A percentile compares a stretch with the other conserved stretches of the same genome.
Evolutionary conservation across 2,797 vertebrate genomes (phyloP).

Genomic region (Helarctos malayanus): DNA sequence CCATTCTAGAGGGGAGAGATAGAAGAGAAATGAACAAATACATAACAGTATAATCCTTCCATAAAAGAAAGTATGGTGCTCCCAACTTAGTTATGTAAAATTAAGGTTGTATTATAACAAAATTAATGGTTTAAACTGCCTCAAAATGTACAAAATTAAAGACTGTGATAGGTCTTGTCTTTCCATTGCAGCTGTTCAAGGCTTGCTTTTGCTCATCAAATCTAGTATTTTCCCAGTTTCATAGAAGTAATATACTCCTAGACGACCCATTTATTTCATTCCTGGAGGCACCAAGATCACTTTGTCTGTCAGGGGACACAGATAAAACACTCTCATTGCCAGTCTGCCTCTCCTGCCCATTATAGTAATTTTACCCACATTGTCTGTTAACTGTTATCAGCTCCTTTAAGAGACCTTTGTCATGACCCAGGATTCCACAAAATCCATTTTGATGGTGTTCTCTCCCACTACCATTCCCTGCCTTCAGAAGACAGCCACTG

Average conservation of each 20-base stretch:
- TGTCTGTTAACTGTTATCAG: not conserved
- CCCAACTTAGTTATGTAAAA: not conserved
- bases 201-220: not conserved
- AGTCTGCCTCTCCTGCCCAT: not conserved
- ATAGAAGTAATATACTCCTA: not conserved
- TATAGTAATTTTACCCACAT: not conserved
- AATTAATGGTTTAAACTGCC: not conserved
- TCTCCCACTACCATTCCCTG: not conserved
- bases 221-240: not conserved
- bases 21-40: not conserved
- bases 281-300: not conserved
- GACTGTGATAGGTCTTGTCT: not conserved
- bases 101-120: not conserved
- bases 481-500: not conserved
- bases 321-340: not conserved
- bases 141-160: not conserved
- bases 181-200: not conserved
- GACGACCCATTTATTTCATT: not conserved
- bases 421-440: not conserved
- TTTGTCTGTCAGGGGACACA: not conserved
- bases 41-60: not conserved
- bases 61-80: not conserved
- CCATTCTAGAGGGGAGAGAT: not conserved
- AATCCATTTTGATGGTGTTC: too few relatives aligned
- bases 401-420: not conserved